Base-by-base conservation (phyloP, 2,797 vertebrate species). In the Argentina silus region DNA sequence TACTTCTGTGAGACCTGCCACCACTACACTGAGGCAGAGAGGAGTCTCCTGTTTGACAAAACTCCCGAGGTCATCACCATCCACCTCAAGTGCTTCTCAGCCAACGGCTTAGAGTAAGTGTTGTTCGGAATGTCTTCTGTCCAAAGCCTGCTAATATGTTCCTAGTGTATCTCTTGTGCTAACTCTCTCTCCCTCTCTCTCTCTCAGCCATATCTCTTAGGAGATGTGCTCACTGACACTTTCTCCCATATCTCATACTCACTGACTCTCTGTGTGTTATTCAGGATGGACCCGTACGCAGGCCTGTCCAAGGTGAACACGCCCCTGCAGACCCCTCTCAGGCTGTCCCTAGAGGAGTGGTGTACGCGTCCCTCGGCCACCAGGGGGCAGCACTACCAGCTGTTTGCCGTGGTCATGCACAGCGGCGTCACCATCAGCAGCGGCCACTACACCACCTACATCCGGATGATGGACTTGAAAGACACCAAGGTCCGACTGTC, bases 1-100 rank as follows among this genome's bases (percentile, higher is more conserved):
- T 99, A 99, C 84, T 99, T 98, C 92, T 99, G 98, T 75, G 98
- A 99, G 89, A 98, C 96, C 42, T 99, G 98, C 80, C 95, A 91
- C 75, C 98, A 99, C 81, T 99, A 99, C 90, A 93, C 98, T 0
- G 98, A 99, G 92, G 98, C 98, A 0, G 98, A 99, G 89, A 93
- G 98, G 78, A 99, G 97, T 86, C 96, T 99, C 67, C 87, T 98
- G 76, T 99, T 99, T 78, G 97, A 99, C 85, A 98, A 97, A 91
- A 98, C 98, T 69, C 97, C 98, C 0, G 96, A 99, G 89, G 95
- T 99, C 48, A 93, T 99, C 89, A 99, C 97, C 45, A 98, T 99
- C 81, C 98, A 99, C 82, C 94, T 99, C 79, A 99, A 99, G 91
- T 98, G 98, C 90, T 99, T 99, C 93, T 96, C 98, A 74, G 96